Evolutionary conservation across 2,113 vertebrate species (phyloP), one percentile per base, ranked within the genome.

Genomic region (Platichthys stellatus): DNA sequence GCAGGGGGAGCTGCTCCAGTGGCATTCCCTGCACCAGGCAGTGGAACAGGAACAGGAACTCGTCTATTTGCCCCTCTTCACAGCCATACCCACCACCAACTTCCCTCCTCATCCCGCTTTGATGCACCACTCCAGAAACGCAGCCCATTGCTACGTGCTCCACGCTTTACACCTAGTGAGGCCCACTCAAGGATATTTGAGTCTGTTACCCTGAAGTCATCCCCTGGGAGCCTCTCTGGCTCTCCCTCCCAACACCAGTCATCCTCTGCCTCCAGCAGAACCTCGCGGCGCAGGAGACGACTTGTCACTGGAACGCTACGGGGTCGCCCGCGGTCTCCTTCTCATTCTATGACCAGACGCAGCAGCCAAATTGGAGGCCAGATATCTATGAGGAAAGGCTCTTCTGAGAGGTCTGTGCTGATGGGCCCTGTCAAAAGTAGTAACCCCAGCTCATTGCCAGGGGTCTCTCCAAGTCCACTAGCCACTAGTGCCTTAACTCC

Each of bases 401-500:
- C 94, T 69, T 93, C 95, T 26, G 96, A 97, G 73, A 90, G 80
- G 63, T 90, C 89, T 66, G 74, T 76, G 71, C 58, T 93, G 82
- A 85, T 88, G 40, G 82, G 89, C 82, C 91, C 92, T 47, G 90
- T 83, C 70, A 86, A 91, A 43, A 74, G 77, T 88, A 92, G 89
- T 79, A 93, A 92, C 77, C 93, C 96, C 78, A 94, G 95, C 88
- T 96, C 97, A 7, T 88, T 98, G 78, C 90, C 95, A 38, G 96
- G 95, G 90, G 95, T 96, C 86, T 95, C 96, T 86, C 94, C 95
- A 90, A 95, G 94, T 93, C 94, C 96, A 91, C 94, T 97, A 72
- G 93, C 96, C 95, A 92, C 96, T 93, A 98, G 97, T 99, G 98
- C 98, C 98, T 99, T 99, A 98, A 96, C 95, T 81, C 93, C 96